Conservation (phyloP, 2,797 vertebrate genomes). For the Rhynchonycteris naso region DNA sequence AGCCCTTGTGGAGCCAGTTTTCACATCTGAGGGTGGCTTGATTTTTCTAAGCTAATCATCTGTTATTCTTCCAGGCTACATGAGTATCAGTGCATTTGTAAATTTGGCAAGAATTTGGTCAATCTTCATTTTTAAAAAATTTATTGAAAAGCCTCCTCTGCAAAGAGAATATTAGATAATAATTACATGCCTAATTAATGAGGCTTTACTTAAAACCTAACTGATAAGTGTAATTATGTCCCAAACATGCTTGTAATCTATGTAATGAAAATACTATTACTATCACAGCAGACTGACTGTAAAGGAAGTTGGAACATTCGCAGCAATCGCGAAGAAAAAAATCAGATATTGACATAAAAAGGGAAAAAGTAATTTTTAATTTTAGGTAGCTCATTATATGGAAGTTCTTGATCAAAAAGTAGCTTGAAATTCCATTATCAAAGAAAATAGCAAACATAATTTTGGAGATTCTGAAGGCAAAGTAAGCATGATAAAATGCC, state of each 20-base stretch:
- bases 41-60: background rate
- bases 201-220: constrained; percentile 53
- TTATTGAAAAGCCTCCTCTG: background rate
- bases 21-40: background rate
- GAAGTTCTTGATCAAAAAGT: constrained; percentile 71
- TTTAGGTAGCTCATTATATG: constrained; percentile 61
- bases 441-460: constrained; percentile 72
- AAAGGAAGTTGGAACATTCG: constrained; percentile 27
- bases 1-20: background rate
- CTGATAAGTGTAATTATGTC: constrained; percentile 38
- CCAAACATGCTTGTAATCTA: background rate
- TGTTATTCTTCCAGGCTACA: background rate
- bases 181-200: constrained; percentile 63
- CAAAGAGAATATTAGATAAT: constrained; percentile 39
- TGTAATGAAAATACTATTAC: constrained; percentile 10
- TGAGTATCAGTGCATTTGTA: constrained; percentile 11
- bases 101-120: constrained; percentile 37
- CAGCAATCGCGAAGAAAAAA: constrained; percentile 29
- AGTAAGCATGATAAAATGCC: constrained; percentile 62
- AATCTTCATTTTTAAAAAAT: background rate
- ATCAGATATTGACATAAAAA: constrained; percentile 7
- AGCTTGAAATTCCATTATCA: constrained; percentile 76
- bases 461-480: constrained; percentile 54
- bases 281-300: background rate
- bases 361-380: background rate